Evolutionary conservation across 2,888 invertebrate species (phyloP).

Genomic region (Diadegma fenestrale): DNA sequence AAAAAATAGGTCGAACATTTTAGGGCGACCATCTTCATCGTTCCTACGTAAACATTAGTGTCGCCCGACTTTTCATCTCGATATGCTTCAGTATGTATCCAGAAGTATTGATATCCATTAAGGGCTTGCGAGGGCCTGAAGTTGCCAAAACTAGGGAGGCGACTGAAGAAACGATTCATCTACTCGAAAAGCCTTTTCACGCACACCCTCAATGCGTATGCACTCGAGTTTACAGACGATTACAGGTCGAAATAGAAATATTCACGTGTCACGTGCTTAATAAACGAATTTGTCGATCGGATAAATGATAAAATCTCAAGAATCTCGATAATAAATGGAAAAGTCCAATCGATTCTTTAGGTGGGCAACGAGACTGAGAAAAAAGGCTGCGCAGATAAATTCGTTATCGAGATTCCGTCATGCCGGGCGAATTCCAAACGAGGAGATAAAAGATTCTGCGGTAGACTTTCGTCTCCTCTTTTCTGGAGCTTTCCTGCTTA

Average conservation of each 20-base stretch:
- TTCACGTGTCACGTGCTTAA: neutral
- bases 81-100: neutral
- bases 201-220: neutral
- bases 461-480: conserved; percentile 37
- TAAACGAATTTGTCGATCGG: neutral
- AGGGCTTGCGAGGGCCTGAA: neutral
- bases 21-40: conserved; percentile 2
- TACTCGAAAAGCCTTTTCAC: neutral
- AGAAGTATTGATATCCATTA: neutral
- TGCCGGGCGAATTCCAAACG: conserved; percentile 69
- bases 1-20: conserved; percentile 65
- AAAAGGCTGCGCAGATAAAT: conserved; percentile 52
- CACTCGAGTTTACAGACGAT: neutral
- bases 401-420: conserved; percentile 70
- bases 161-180: no score
- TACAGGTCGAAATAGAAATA: neutral
- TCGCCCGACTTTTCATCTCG: neutral
- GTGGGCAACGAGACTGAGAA: neutral
- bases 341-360: neutral
- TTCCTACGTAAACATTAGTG: neutral
- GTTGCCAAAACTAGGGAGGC: neutral
- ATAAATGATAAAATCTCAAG: neutral
- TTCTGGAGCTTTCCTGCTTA: conserved; percentile 28
- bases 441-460: conserved; percentile 70
- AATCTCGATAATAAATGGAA: conserved; percentile 45